Evolutionary conservation across 2,113 vertebrate species (phyloP).

Genomic region (Apistogramma diplotaenia): DNA sequence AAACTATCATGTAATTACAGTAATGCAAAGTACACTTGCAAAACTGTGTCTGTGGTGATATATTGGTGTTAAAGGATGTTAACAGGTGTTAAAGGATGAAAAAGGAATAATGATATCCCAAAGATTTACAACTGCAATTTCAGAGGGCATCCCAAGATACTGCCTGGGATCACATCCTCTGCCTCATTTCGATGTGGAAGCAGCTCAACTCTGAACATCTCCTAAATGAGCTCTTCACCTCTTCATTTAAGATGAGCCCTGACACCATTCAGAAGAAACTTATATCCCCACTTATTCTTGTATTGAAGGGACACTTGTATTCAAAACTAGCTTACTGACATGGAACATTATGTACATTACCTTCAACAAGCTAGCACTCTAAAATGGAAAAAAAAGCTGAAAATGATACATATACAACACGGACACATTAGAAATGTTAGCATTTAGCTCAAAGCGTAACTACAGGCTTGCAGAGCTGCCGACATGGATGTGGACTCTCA

Average conservation of each 20-base stretch:
- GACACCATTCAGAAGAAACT: not conserved
- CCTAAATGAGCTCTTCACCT: not conserved
- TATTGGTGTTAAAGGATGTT: too few species aligned
- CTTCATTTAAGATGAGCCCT: not conserved
- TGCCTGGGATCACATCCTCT: not conserved
- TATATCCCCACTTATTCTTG: not conserved
- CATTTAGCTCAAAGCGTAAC: not conserved
- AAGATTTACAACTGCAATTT: not conserved
- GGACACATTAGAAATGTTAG: not conserved
- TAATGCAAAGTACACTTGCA: too few species aligned
- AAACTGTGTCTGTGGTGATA: too few species aligned
- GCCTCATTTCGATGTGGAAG: not conserved
- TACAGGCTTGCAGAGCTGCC: not conserved
- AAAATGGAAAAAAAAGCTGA: not conserved
- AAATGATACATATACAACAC: not conserved
- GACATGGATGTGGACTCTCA: not conserved
- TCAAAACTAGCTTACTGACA: not conserved
- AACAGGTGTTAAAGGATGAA: too few species aligned
- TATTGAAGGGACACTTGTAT: not conserved
- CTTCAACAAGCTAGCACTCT: not conserved
- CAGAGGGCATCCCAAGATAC: not conserved
- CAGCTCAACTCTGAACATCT: not conserved
- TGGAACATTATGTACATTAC: not conserved
- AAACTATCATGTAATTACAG: too few species aligned
- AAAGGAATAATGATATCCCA: too few species aligned